Percentiles rank a stretch among this genome's conserved stretches.
Conservation (phyloP, 2,888 invertebrate genomes). For the Morpho deidamia region DNA sequence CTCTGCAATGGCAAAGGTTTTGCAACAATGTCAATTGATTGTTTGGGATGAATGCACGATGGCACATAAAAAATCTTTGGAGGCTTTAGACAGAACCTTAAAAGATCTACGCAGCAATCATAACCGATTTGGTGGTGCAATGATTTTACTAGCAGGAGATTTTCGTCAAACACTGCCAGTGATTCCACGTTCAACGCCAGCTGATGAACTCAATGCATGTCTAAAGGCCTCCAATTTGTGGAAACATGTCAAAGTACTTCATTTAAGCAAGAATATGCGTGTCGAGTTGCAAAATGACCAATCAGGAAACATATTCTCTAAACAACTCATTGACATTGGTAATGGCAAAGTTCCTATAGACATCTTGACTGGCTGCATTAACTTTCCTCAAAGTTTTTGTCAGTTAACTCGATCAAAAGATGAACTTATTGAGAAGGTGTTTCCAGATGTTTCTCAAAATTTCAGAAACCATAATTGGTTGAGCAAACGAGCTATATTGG, state of each 20-base stretch:
- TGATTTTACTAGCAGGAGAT: not conserved
- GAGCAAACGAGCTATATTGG: conserved; percentile 27
- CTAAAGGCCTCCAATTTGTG: not conserved
- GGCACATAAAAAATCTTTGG: conserved; percentile 26
- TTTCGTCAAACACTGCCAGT: not conserved
- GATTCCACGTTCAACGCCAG: not conserved
- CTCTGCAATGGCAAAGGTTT: conserved; percentile 22
- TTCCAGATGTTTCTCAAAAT: conserved; percentile 8
- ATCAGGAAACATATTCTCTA: conserved; percentile 27
- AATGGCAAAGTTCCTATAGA: conserved; percentile 27
- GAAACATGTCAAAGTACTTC: not conserved
- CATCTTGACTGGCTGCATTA: conserved; percentile 27
- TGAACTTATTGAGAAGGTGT: conserved; percentile 28
- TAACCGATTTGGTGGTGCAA: conserved; percentile 19
- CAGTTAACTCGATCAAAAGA: conserved; percentile 20
- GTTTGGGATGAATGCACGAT: conserved; percentile 29
- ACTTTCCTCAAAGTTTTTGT: conserved; percentile 27
- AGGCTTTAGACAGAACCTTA: conserved; percentile 15
- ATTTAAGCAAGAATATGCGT: not conserved
- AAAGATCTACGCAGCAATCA: conserved; percentile 20
- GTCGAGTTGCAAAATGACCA: not conserved
- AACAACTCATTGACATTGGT: conserved; percentile 30
- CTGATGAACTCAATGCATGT: not conserved
- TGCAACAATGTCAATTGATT: conserved; percentile 15
- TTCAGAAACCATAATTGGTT: conserved; percentile 14